A percentile compares a stretch with the other conserved stretches of the same genome.
These are phyloP conservation scores for Pyrocoelia pectoralis DNA, from an alignment of 2,888 invertebrate species.

Conservation along the genomic window DNA sequence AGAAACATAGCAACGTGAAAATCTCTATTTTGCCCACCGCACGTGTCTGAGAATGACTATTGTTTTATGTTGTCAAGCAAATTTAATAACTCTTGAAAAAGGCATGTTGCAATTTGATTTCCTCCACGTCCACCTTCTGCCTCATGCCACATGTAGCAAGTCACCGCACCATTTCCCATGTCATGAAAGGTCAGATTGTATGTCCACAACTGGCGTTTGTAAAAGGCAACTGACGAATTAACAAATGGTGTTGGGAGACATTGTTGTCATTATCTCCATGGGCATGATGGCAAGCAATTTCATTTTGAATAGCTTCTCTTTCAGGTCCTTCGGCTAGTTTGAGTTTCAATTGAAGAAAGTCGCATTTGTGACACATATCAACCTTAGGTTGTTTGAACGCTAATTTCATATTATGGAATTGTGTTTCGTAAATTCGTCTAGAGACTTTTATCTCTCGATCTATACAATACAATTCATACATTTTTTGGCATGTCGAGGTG, in stretches of 20 bases:
- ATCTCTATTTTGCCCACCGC: neutral
- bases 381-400: too few species aligned
- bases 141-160: slow-evolving; percentile 48
- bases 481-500: too few species aligned
- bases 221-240: slow-evolving; percentile 45
- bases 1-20: slow-evolving; percentile 4
- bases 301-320: neutral
- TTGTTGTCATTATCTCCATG: slow-evolving; percentile 33
- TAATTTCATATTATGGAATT: too few species aligned
- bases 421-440: too few species aligned
- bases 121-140: slow-evolving; percentile 41
- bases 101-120: slow-evolving; percentile 43
- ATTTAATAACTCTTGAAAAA: slow-evolving; percentile 13
- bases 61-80: neutral
- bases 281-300: neutral
- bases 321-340: neutral
- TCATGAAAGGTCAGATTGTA: slow-evolving; percentile 46
- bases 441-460: too few species aligned
- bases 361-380: too few species aligned
- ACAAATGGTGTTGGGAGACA: slow-evolving; percentile 45
- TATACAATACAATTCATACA: too few species aligned
- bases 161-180: slow-evolving; percentile 33
- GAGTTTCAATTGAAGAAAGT: too few species aligned
- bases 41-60: slow-evolving; percentile 2
- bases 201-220: slow-evolving; percentile 47